Percentiles rank a stretch among this genome's conserved stretches.
These are phyloP conservation scores for Scopus umbretta DNA, from an alignment of 2,113 vertebrate genomes.

Conservation along the genomic window DNA sequence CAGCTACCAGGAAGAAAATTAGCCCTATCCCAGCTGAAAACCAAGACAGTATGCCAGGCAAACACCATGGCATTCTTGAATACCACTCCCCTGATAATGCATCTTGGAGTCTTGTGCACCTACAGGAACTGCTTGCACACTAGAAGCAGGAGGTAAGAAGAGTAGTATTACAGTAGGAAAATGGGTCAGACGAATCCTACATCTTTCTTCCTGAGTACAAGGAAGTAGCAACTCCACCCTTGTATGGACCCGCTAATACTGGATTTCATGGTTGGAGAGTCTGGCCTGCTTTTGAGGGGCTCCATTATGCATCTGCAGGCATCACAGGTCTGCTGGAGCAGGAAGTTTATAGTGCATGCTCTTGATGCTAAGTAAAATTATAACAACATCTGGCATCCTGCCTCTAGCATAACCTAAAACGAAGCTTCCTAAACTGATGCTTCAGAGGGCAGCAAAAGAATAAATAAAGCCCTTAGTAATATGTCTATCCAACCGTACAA, in stretches of 20 bases:
- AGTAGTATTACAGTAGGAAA: not conserved
- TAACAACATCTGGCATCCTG: not conserved
- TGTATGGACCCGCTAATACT: not conserved
- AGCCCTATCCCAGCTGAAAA: no score
- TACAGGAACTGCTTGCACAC: no score
- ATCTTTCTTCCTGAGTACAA: not conserved
- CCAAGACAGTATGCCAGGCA: not conserved
- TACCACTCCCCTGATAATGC: no score
- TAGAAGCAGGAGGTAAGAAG: not conserved
- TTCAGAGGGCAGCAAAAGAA: constrained; percentile 46
- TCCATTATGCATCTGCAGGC: not conserved
- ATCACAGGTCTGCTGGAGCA: not conserved
- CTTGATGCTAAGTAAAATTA: not conserved
- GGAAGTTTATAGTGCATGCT: not conserved
- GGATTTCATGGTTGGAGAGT: not conserved
- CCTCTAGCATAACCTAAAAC: constrained; percentile 7
- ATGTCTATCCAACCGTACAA: constrained; percentile 8
- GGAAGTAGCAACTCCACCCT: not conserved
- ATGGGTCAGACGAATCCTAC: not conserved
- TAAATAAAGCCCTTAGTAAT: constrained; percentile 31
- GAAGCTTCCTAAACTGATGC: constrained; percentile 25
- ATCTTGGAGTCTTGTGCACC: not conserved
- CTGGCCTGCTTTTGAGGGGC: not conserved
- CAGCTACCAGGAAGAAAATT: no score
- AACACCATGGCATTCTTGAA: fast-evolving